Percentiles rank a stretch among this genome's conserved stretches.
Evolutionary conservation across 2,797 vertebrate species (phyloP).

Genomic region (Morus bassanus): DNA sequence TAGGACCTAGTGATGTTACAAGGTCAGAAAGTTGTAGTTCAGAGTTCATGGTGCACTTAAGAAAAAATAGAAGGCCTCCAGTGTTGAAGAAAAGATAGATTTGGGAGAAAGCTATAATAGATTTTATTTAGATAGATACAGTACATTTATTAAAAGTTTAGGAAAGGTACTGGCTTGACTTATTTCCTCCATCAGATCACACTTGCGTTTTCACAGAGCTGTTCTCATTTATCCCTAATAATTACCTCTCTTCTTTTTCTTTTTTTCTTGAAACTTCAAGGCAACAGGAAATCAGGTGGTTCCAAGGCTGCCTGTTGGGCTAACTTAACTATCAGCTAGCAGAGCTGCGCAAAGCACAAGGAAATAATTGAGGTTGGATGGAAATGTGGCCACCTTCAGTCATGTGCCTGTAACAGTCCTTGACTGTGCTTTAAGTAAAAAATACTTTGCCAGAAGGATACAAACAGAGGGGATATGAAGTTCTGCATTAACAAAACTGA

Average conservation of each 20-base stretch:
- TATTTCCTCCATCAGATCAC: background rate
- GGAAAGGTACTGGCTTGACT: background rate
- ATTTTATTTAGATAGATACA: background rate
- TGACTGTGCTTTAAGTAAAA: background rate
- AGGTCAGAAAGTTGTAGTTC: background rate
- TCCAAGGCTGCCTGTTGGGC: background rate
- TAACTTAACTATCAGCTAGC: background rate
- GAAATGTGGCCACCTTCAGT: background rate
- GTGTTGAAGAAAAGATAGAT: background rate
- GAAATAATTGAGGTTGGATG: constrained; percentile 1
- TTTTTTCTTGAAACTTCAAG: background rate
- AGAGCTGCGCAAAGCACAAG: background rate
- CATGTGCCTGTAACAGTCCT: background rate
- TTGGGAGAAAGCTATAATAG: background rate
- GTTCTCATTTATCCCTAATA: background rate
- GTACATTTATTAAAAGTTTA: background rate
- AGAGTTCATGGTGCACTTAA: background rate
- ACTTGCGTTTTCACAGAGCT: background rate
- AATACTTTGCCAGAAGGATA: background rate
- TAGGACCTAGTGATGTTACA: background rate
- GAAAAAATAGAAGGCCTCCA: background rate
- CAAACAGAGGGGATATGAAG: background rate
- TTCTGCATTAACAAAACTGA: background rate
- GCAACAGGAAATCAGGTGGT: background rate
- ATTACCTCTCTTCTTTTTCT: background rate